phyloP scores from a whole-genome alignment of 1,140 invertebrate species.

The Tetramorium parvispinum region DNA sequence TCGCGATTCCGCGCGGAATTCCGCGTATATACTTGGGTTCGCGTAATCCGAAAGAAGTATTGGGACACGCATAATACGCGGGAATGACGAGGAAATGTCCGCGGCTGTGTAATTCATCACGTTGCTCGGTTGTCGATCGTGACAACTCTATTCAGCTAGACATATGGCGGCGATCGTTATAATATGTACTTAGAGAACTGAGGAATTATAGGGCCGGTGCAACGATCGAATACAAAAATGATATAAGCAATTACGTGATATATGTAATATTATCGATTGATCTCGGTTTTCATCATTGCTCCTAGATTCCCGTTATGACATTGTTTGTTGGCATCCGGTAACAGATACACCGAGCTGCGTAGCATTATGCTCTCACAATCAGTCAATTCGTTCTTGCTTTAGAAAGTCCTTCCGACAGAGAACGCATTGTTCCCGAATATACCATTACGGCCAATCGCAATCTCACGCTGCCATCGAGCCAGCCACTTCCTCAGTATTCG shows the following conservation, averaged over 20 bases:
- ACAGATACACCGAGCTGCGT: constrained; percentile 24
- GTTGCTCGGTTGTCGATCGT: constrained; percentile 28
- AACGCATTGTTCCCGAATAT: constrained; percentile 43
- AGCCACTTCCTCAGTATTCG: constrained; percentile 50
- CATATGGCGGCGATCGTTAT: background rate
- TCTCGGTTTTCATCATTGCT: constrained; percentile 23
- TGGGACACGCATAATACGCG: constrained; percentile 18
- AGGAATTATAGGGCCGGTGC: background rate
- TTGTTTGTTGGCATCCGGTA: constrained; percentile 30
- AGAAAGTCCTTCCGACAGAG: constrained; percentile 34
- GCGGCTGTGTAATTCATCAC: constrained; percentile 37
- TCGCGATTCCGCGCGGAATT: constrained; percentile 77
- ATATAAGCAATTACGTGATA: background rate
- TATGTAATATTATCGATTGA: constrained; percentile 10
- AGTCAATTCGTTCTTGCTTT: constrained; percentile 50
- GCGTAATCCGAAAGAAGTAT: constrained; percentile 44
- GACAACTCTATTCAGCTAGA: constrained; percentile 2
- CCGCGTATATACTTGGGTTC: constrained; percentile 23
- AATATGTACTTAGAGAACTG: constrained; percentile 10
- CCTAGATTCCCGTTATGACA: constrained; percentile 32
- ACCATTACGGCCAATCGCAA: constrained; percentile 52
- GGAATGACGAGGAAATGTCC: constrained; percentile 31
- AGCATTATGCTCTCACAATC: constrained; percentile 29
- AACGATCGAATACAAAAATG: background rate
- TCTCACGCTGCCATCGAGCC: constrained; percentile 54